Evolutionary conservation across 2,113 vertebrate species (phyloP).

Genomic region (Fulica atra): DNA sequence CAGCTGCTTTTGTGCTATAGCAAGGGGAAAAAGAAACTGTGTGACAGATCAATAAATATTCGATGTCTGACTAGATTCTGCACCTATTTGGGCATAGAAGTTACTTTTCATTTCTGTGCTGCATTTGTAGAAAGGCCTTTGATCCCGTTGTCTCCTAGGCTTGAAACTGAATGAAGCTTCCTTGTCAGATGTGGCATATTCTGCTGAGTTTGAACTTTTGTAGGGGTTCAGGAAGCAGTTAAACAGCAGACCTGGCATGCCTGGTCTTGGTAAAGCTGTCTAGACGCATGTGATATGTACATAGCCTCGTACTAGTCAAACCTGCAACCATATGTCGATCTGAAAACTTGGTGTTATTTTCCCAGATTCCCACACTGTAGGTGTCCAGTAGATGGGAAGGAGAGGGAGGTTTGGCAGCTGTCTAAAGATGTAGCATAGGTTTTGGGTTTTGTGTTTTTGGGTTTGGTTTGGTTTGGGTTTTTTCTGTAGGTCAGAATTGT

Average conservation of each 20-base stretch:
- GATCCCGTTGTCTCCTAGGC: not conserved
- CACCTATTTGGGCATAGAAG: not conserved
- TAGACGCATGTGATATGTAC: accelerated
- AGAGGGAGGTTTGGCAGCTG: not conserved
- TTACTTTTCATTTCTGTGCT: not conserved
- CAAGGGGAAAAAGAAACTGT: not conserved
- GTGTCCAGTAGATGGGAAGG: not conserved
- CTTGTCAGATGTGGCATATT: not conserved
- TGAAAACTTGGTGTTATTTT: not conserved
- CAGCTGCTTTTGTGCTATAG: not conserved
- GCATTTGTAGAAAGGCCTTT: not conserved
- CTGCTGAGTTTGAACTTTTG: not conserved
- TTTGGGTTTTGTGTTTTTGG: not conserved
- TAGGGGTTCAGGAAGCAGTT: not conserved
- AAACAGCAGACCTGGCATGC: not conserved
- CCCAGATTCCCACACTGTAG: not conserved
- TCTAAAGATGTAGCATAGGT: not conserved
- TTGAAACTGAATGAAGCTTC: not conserved
- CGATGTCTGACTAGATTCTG: not conserved
- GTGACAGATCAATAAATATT: not conserved
- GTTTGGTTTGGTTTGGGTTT: not conserved
- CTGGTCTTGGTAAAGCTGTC: not conserved
- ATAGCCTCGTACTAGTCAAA: not conserved
- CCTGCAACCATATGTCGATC: not conserved
- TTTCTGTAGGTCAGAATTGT: not conserved